Percentiles rank a stretch among this genome's conserved stretches.
These are phyloP conservation scores for Bufotes viridis DNA, from an alignment of 2,797 vertebrate species.

Conservation along the genomic window DNA sequence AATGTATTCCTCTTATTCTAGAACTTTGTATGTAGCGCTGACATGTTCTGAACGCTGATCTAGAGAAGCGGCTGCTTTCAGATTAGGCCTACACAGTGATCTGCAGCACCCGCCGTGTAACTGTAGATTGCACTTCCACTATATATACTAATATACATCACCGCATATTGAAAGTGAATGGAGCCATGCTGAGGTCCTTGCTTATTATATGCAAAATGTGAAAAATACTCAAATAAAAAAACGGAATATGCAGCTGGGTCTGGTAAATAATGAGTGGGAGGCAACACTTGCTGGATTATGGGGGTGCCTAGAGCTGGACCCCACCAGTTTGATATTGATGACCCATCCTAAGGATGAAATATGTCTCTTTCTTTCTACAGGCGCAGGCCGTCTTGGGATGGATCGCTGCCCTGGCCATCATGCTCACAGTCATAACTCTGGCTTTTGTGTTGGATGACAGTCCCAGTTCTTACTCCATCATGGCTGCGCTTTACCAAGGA, in stretches of 20 bases:
- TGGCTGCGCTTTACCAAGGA: constrained; percentile 82
- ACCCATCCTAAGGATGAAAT: neutral
- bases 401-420: constrained; percentile 73
- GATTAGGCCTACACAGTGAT: no score
- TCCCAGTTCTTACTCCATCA: constrained; percentile 66
- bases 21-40: neutral
- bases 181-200: no score
- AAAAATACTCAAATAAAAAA: no score
- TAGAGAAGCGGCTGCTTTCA: neutral
- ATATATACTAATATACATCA: no score
- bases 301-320: no score
- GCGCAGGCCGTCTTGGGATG: constrained; percentile 79
- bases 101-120: no score
- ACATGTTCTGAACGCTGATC: neutral
- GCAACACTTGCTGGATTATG: no score
- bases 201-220: no score
- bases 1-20: neutral
- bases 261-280: no score
- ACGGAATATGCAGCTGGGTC: no score
- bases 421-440: constrained; percentile 75
- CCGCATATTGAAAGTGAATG: no score
- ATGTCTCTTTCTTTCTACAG: constrained; percentile 64
- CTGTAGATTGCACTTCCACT: no score
- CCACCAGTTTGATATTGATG: neutral
- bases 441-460: constrained; percentile 76